Evolutionary conservation across 1,140 invertebrate species (phyloP), one percentile per base, ranked within the genome.

Genomic region (Drosophila bipectinata): DNA sequence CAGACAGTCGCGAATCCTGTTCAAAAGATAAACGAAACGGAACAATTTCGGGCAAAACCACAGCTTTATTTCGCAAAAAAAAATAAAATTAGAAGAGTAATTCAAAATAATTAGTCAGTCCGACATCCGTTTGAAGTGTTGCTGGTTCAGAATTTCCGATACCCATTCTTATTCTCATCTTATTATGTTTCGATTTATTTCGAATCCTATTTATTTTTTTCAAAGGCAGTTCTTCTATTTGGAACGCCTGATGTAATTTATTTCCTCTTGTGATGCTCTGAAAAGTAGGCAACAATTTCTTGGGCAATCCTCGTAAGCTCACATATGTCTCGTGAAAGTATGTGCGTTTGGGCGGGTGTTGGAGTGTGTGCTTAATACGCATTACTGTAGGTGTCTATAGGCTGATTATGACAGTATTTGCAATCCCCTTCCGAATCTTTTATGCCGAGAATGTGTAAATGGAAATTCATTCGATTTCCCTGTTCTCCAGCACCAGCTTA

Each of bases 361-460:
- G 45, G 32, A 8, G 37, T 37, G n/a, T 30, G 53, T 63, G 14
- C 55, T 53, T 72, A 78, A 79, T 74, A 66, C 60, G 62, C 56
- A 61, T 66, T 64, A 69, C 59, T 69, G 52, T 78, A 69, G 59
- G 55, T 68, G 44, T 61, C 47, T 63, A 53, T 54, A 71, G 56
- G 59, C 69, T 69, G 79, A 60, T 77, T 77, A 77, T 56, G 52
- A 55, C 72, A 15, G 34, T 61, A 55, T 71, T 53, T 73, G 51
- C 48, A 44, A 64, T 57, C 26, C 26, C 49, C 21, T 39, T 12
- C 18, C 41, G 44, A 72, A 28, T 53, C 32, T 54, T 72, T 72
- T 72, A 24, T 48, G 8, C 54, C 45, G 5, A 57, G 53, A 68
- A 52, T 59, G 26, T 51, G 32, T 45, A 52, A 74, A 66, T 55